Percentiles rank a stretch among this genome's conserved stretches.
These are phyloP conservation scores for Scatophagus argus DNA, from an alignment of 2,113 vertebrate genomes.

Conservation along the genomic window DNA sequence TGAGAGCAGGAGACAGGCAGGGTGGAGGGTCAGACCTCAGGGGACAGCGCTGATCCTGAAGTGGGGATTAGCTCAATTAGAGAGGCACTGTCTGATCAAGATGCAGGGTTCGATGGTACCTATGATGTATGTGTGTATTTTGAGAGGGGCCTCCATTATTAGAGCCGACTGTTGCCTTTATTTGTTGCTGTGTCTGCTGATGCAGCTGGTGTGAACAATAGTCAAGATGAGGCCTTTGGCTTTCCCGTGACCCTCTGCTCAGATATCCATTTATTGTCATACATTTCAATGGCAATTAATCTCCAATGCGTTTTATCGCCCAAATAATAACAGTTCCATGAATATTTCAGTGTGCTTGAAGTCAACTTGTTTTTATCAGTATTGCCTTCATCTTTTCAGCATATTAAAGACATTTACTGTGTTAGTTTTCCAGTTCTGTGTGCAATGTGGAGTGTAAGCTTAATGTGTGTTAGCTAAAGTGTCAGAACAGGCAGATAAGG, in stretches of 20 bases:
- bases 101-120: constrained; percentile 60
- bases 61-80: constrained; percentile 98
- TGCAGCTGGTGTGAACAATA: constrained; percentile 69
- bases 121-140: constrained; percentile 36
- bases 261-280: constrained; percentile 64
- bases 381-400: background rate
- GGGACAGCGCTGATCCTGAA: constrained; percentile 89
- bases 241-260: constrained; percentile 52
- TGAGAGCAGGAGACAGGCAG: constrained; percentile 60
- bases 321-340: constrained; percentile 50
- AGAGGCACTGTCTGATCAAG: constrained; percentile 74
- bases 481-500: background rate
- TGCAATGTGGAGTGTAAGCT: background rate
- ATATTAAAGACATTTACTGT: background rate
- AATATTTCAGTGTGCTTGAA: constrained; percentile 64
- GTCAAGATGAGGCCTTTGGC: constrained; percentile 55
- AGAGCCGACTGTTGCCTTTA: constrained; percentile 72
- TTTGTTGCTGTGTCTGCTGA: constrained; percentile 60
- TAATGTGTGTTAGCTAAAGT: background rate
- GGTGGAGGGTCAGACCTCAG: constrained; percentile 82
- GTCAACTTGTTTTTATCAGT: background rate
- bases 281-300: constrained; percentile 62
- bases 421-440: too few relatives aligned
- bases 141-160: constrained; percentile 56
- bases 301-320: constrained; percentile 41